phyloP scores from a whole-genome alignment of 2,888 invertebrate species.

The Troides aeacus region DNA sequence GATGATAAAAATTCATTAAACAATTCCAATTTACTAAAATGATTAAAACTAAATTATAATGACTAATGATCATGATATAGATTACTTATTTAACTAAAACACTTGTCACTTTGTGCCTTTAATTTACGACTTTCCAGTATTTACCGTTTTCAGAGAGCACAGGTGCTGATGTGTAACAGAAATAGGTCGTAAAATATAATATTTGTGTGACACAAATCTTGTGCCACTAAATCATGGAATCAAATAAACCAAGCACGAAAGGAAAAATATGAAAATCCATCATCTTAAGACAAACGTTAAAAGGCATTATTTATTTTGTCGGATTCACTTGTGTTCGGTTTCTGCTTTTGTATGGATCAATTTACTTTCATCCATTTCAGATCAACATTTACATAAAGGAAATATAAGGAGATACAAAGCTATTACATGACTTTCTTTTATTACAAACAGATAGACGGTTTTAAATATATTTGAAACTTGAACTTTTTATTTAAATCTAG shows the following conservation, averaged over 20 bases:
- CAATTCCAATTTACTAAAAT: too few species aligned
- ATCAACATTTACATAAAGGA: not conserved
- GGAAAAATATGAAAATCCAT: conserved; percentile 33
- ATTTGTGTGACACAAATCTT: conserved; percentile 2
- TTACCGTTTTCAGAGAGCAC: too few species aligned
- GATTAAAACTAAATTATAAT: too few species aligned
- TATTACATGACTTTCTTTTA: not conserved
- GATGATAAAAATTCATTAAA: too few species aligned
- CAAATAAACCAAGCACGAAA: conserved; percentile 32
- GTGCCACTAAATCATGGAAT: conserved; percentile 33
- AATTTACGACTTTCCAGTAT: too few species aligned
- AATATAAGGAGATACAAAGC: not conserved
- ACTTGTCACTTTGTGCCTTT: too few species aligned
- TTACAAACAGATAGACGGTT: not conserved
- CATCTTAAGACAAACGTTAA: conserved; percentile 17
- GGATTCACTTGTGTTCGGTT: conserved; percentile 10
- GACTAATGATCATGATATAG: too few species aligned
- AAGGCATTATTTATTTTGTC: conserved; percentile 15
- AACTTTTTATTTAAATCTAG: too few species aligned
- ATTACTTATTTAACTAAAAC: too few species aligned
- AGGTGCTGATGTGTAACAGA: not conserved
- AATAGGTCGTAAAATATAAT: not conserved
- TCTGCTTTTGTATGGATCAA: conserved; percentile 3
- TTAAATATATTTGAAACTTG: too few species aligned
- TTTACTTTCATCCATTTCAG: conserved; percentile 5